Base-by-base conservation (phyloP, 1,140 invertebrate genomes). In the Hylyphantes graminicola region DNA sequence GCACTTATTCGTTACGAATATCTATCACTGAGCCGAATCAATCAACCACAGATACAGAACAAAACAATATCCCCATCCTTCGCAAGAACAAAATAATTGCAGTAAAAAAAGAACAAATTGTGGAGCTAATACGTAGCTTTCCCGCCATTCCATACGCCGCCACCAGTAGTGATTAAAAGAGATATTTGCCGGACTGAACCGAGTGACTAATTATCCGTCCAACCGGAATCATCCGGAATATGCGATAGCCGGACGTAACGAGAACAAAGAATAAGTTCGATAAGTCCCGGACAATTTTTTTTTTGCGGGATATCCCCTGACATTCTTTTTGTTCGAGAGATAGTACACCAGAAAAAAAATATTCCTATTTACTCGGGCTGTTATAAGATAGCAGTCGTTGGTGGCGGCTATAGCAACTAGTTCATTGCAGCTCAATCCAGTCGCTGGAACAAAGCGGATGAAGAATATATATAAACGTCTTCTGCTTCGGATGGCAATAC, bases 131-230 rank as follows among this genome's bases (percentile, higher is more conserved):
- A 67, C 64, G 35, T 67, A 67, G 64, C 8, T 48, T 67, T 67
- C 15, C 10, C 13, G 7, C 64, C 64, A 19, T 67, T 48, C 19
- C 19, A 35, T 35, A 35, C 48, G 64, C 35, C 64, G 21, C 64
- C 48, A 21, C 10, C 19, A 12, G 57, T 12, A 67, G 48, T 67
- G 19, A 67, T 67, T 67, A 67, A 67, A 67, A 11, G 64, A 67
- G 64, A 67, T 67, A 74, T 74, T 74, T 50, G 5, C 53, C 15
- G 55, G 11, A 50, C 35, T 74, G 72, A 13, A 53, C n/a, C 21
- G 53, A 59, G 72, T 74, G 72, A 74, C 72, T 74, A 74, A 74
- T 74, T 74, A 55, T 35, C 72, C 72, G 48, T 55, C 72, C 72
- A 55, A 74, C 72, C 72, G 21, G 55, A 74, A 74, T 35, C 72